Evolutionary conservation across 1,140 invertebrate species (phyloP).

Genomic region (Matsumurasca onukii): DNA sequence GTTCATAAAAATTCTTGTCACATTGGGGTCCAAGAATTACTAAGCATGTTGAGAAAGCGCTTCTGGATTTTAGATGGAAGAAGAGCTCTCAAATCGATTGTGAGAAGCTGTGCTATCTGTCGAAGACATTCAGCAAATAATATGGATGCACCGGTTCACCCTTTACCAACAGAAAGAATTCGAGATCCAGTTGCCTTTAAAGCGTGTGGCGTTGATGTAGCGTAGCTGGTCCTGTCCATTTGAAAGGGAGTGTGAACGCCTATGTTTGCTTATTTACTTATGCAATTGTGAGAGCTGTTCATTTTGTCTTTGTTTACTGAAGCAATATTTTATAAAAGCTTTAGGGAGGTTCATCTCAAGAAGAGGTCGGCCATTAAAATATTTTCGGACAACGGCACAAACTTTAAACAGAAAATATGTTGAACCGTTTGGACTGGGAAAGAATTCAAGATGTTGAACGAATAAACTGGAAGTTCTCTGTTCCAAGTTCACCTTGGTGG

Average conservation of each 20-base stretch:
- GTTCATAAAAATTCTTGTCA: too few relatives aligned
- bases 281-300: slow-evolving; percentile 44
- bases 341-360: slow-evolving; percentile 44
- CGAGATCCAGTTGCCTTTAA: slow-evolving; percentile 34
- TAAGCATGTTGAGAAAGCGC: too few relatives aligned
- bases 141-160: not conserved
- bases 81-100: not conserved
- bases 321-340: slow-evolving; percentile 41
- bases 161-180: slow-evolving; percentile 3
- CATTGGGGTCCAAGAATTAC: too few relatives aligned
- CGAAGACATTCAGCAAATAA: not conserved
- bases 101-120: not conserved
- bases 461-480: slow-evolving; percentile 50
- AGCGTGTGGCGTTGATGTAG: slow-evolving; percentile 40
- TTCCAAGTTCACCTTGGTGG: slow-evolving; percentile 46
- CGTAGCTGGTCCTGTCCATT: slow-evolving; percentile 43
- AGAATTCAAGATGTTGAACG: slow-evolving; percentile 32
- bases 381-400: slow-evolving; percentile 49
- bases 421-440: slow-evolving; percentile 44
- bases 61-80: not conserved
- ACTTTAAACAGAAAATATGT: slow-evolving; percentile 44
- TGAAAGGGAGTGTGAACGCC: slow-evolving; percentile 40
- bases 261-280: slow-evolving; percentile 48
- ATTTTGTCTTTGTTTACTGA: slow-evolving; percentile 41
- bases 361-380: slow-evolving; percentile 44